Evolutionary conservation across 2,888 invertebrate genomes (phyloP).

Genomic region (Caenorhabditis drosophilae): DNA sequence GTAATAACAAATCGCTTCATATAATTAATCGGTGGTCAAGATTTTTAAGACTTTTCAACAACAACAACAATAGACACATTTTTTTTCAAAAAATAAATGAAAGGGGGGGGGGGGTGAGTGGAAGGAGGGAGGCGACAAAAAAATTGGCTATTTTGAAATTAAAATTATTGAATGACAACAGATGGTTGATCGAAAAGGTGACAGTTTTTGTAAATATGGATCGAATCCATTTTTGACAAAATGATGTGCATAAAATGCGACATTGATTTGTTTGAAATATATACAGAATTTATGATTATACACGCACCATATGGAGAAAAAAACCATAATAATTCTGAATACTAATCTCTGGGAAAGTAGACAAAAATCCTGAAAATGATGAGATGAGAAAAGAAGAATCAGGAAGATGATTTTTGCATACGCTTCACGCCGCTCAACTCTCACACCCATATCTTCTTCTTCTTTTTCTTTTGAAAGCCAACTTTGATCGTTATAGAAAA

Average conservation of each 20-base stretch:
- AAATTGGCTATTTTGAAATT: not conserved
- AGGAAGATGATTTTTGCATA: too few species aligned
- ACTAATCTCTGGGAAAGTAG: not conserved
- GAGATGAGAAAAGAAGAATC: not conserved
- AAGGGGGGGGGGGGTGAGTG: too few species aligned
- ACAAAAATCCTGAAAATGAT: not conserved
- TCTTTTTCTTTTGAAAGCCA: too few species aligned
- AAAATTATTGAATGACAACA: slow-evolving; percentile 9
- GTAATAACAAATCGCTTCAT: too few species aligned
- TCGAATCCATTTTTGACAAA: slow-evolving; percentile 13
- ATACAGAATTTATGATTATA: not conserved
- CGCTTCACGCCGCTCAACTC: too few species aligned
- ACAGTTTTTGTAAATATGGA: slow-evolving; percentile 21
- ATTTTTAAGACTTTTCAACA: too few species aligned
- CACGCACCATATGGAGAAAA: slow-evolving; percentile 27
- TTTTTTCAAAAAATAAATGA: too few species aligned
- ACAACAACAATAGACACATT: too few species aligned
- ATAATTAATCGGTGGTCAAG: too few species aligned
- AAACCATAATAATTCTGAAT: not conserved
- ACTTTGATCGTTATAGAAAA: slow-evolving; percentile 41
- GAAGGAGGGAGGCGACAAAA: not conserved
- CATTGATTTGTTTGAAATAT: slow-evolving; percentile 30
- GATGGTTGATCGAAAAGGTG: slow-evolving; percentile 45
- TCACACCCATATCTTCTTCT: too few species aligned
- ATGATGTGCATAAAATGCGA: slow-evolving; percentile 41